These are phyloP conservation scores for Cheumatopsyche charites DNA, from an alignment of 1,140 invertebrate genomes.

Conservation along the genomic window DNA sequence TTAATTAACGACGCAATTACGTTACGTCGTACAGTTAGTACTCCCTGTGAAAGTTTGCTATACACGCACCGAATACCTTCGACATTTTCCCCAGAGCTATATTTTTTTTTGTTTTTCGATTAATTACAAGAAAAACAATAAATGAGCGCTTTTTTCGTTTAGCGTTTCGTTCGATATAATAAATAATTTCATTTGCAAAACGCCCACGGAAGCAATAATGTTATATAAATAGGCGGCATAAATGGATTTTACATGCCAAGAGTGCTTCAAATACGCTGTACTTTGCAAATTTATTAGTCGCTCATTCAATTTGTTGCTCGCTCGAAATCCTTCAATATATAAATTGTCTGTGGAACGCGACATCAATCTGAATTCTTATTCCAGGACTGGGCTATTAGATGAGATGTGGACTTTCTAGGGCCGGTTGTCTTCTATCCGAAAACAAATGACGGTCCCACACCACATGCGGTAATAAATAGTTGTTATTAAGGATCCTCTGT, in stretches of 20 bases:
- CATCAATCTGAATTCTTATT: slow-evolving; percentile 31
- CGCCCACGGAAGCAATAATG: not conserved
- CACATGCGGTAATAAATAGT: slow-evolving; percentile 35
- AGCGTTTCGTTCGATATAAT: too few species aligned
- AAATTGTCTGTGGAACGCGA: slow-evolving; percentile 6
- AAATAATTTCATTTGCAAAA: not conserved
- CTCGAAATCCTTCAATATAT: not conserved
- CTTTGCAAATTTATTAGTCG: not conserved
- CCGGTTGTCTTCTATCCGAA: slow-evolving; percentile 24
- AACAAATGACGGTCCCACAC: slow-evolving; percentile 32
- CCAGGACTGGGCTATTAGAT: slow-evolving; percentile 17
- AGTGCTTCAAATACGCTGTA: not conserved
- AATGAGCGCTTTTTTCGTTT: too few species aligned
- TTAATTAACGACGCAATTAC: too few species aligned
- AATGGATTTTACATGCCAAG: too few species aligned
- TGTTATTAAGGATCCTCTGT: slow-evolving; percentile 32
- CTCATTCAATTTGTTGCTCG: not conserved
- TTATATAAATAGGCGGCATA: not conserved
- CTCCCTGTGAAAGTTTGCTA: too few species aligned
- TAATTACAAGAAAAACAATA: too few species aligned
- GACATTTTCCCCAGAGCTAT: too few species aligned
- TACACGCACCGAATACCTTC: too few species aligned
- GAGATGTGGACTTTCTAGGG: slow-evolving; percentile 31
- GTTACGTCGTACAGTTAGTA: too few species aligned
- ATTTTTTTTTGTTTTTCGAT: too few species aligned